These are phyloP conservation scores for Oreochromis tanganicae DNA, from an alignment of 2,113 vertebrate genomes.

Conservation along the genomic window DNA sequence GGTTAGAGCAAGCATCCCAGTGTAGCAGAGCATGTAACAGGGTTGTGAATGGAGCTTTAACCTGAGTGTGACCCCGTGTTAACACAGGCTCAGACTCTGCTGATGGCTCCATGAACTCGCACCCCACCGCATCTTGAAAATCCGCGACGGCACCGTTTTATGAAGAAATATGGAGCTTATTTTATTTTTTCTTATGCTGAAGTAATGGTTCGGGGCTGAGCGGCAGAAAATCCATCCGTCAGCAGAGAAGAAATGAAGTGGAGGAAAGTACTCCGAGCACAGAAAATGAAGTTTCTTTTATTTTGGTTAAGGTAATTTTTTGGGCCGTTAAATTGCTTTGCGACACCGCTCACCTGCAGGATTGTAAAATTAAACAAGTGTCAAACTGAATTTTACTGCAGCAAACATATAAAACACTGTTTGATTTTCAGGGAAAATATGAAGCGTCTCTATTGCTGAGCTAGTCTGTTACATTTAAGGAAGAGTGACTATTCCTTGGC, in stretches of 20 bases:
- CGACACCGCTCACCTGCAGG: background rate
- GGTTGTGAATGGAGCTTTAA: slow-evolving; percentile 19
- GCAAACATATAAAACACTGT: background rate
- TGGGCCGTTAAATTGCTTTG: background rate
- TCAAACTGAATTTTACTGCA: background rate
- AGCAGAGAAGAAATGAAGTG: background rate
- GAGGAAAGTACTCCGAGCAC: background rate
- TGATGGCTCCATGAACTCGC: background rate
- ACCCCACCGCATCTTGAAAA: background rate
- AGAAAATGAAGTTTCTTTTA: background rate
- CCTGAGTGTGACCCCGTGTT: slow-evolving; percentile 2
- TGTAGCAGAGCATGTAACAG: slow-evolving; percentile 20
- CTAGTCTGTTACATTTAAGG: background rate
- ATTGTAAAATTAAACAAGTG: background rate
- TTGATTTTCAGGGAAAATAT: background rate
- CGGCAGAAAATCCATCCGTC: background rate
- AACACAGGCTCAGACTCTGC: background rate
- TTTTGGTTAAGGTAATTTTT: background rate
- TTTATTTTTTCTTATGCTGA: background rate
- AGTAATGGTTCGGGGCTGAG: background rate
- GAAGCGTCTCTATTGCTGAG: background rate
- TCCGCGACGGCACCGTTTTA: background rate
- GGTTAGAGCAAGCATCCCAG: background rate
- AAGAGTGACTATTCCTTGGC: background rate
- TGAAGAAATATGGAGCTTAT: background rate